Percentiles rank a stretch among this genome's conserved stretches.
phyloP scores from a whole-genome alignment of 2,113 vertebrate species.

The Calcarius ornatus region DNA sequence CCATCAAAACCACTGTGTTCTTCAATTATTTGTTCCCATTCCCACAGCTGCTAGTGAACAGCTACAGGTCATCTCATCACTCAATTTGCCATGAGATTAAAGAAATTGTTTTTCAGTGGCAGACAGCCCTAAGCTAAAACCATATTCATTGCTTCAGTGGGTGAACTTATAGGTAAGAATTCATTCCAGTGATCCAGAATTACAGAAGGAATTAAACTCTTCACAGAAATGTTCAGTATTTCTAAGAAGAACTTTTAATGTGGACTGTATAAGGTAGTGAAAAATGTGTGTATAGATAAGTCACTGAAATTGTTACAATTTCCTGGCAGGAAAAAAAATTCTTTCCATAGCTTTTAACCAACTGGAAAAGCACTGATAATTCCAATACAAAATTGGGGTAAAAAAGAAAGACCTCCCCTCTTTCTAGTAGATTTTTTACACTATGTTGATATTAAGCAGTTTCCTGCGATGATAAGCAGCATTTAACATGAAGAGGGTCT shows the following conservation, averaged over 20 bases:
- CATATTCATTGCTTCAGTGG: background rate
- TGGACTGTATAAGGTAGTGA: background rate
- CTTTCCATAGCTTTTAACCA: background rate
- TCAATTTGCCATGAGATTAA: background rate
- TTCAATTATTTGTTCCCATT: background rate
- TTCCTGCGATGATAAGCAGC: background rate
- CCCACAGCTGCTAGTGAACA: background rate
- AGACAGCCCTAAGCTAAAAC: background rate
- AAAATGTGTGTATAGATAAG: background rate
- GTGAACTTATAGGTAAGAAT: background rate
- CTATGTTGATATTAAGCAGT: background rate
- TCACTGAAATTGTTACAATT: background rate
- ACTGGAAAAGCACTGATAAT: background rate
- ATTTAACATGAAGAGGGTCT: background rate
- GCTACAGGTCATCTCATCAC: background rate
- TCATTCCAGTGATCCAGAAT: background rate
- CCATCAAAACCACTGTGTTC: background rate
- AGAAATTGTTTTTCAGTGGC: background rate
- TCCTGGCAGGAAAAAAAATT: background rate
- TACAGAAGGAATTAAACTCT: background rate
- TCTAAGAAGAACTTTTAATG: background rate
- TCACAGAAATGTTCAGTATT: background rate
- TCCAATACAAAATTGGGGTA: background rate
- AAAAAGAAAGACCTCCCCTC: background rate
- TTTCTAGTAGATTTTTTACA: background rate